Conservation (phyloP, 2,797 vertebrate species). For the Microcaecilia unicolor region DNA sequence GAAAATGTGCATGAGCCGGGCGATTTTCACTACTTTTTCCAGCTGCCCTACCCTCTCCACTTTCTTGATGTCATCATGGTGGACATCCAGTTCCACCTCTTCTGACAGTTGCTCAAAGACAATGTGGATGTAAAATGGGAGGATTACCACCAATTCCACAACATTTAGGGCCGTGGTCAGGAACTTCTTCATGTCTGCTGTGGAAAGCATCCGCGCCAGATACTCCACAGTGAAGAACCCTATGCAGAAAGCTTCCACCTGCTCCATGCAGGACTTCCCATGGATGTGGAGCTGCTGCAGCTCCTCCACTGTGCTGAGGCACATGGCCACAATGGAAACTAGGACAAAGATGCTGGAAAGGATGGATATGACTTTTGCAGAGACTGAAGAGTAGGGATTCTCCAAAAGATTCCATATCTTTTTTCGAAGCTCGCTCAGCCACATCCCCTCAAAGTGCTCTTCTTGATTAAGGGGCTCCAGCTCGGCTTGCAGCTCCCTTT, state of each 20-base stretch:
- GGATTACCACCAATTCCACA: constrained; percentile 78
- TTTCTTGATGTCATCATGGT: constrained; percentile 73
- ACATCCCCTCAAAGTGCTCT: constrained; percentile 58
- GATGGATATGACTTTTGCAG: constrained; percentile 76
- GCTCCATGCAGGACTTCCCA: constrained; percentile 75
- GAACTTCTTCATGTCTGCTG: constrained; percentile 67
- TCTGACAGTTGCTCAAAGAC: constrained; percentile 68
- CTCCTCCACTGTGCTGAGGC: constrained; percentile 77
- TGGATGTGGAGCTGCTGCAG: constrained; percentile 57
- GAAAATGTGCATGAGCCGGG: constrained; percentile 86
- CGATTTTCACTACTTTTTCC: constrained; percentile 81
- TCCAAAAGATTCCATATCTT: constrained; percentile 79
- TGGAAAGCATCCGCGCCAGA: constrained; percentile 69
- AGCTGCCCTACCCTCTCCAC: constrained; percentile 80
- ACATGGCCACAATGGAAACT: constrained; percentile 83
- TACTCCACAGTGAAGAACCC: constrained; percentile 83
- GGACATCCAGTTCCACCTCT: constrained; percentile 37
- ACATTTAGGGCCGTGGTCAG: constrained; percentile 75
- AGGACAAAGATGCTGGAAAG: constrained; percentile 81
- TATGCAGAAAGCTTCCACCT: constrained; percentile 71
- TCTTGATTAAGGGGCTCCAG: constrained; percentile 64
- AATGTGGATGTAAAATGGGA: constrained; percentile 83
- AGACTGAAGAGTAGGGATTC: constrained; percentile 77
- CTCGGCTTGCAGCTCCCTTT: constrained; percentile 74
- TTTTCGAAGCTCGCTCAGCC: constrained; percentile 58